Base-by-base conservation (phyloP, 1,140 invertebrate genomes). In the Gonatopus flavifemur region DNA sequence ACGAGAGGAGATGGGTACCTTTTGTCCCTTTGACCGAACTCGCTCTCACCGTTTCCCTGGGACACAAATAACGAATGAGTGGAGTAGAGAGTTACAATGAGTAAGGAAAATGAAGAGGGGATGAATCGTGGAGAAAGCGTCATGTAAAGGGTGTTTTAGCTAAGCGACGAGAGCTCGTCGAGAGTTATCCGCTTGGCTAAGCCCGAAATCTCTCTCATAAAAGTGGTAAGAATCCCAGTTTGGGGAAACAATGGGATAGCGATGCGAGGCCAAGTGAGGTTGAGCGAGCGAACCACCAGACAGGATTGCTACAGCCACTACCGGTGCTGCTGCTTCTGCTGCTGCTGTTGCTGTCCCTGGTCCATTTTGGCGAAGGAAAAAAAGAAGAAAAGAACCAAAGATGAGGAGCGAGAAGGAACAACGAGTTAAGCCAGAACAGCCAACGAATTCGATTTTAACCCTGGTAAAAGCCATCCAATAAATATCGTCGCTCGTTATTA, bases 401-500 rank as follows among this genome's bases (percentile, higher is more conserved):
- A 28, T 16, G n/a, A 5, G 19, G 19, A 39, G 32, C 19, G 30
- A 22, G 41, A 30, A 31, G 19, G 24, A 21, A 7, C 22, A 45
- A 40, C 20, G 50, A 35, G 24, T 7, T 19, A 39, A 41, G 16
- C 37, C 30, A 25, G 33, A 41, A 49, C 28, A 20, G 6, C 20
- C 36, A 18, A 13, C n/a, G 44, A 41, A 53, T 53, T 52, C 50
- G 31, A 36, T 35, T 62, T 42, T 54, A 62, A 61, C 50, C 51
- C 42, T 55, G 45, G 55, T 43, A 22, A 70, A 70, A 69, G 62
- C 66, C 66, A 52, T 49, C 63, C 70, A 72, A 75, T 75, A 74
- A 75, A 74, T 74, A 75, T 75, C 67, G 59, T 33, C 58, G 60
- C 62, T 71, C 67, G 71, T 74, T 75, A 75, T 74, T 75, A 74